Conservation (phyloP, 2,797 vertebrate genomes). For the Epinephelus awoara region DNA sequence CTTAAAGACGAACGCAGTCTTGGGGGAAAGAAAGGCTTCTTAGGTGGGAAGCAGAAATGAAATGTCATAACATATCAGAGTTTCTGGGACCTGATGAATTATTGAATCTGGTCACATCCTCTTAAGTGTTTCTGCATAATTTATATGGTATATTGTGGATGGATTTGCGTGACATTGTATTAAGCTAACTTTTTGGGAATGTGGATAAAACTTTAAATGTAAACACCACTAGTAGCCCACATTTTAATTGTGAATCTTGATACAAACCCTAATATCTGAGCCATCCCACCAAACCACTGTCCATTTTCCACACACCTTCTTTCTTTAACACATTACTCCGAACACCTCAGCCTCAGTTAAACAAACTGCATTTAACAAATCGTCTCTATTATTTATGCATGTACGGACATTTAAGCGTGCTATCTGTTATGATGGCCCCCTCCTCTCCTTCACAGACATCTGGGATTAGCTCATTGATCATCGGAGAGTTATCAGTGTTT, state of each 20-base stretch:
- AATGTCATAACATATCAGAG: background rate
- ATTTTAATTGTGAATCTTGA: no score
- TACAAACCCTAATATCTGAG: background rate
- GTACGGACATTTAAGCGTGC: slow-evolving; percentile 8
- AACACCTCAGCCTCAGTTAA: background rate
- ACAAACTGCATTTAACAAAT: background rate
- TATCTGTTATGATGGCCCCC: slow-evolving; percentile 5
- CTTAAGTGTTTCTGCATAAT: background rate
- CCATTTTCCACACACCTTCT: background rate
- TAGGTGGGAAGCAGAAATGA: background rate
- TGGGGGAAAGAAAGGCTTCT: background rate
- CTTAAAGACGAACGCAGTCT: background rate
- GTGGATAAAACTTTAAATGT: background rate
- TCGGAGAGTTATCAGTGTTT: slow-evolving; percentile 31
- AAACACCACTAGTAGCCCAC: background rate
- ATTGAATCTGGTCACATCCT: slow-evolving; percentile 1
- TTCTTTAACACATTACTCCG: background rate
- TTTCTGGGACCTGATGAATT: background rate
- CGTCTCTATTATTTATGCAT: background rate
- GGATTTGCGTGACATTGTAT: background rate
- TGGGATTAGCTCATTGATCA: slow-evolving; percentile 32
- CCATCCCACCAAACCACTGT: background rate
- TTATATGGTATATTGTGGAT: no score
- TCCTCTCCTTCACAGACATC: slow-evolving; percentile 4
- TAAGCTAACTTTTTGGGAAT: background rate